A percentile compares a stretch with the other conserved stretches of the same genome.
Conservation (phyloP, 2,113 vertebrate species). For the Pluvianellus socialis region DNA sequence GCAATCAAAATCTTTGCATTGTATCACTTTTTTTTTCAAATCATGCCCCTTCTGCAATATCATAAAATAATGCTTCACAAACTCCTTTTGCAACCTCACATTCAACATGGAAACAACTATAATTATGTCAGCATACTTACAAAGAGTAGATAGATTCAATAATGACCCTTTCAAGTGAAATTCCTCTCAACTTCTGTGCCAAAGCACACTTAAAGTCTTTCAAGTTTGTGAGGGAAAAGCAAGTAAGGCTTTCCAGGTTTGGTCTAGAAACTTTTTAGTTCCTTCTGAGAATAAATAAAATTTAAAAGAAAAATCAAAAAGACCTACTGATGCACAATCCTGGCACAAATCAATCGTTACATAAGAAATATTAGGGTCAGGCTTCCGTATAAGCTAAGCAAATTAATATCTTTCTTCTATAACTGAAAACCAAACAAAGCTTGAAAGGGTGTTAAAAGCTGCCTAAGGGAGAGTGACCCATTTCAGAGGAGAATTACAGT, state of each 20-base stretch:
- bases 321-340: fast-evolving
- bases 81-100: background rate
- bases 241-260: background rate
- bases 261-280: background rate
- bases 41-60: background rate
- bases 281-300: background rate
- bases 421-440: background rate
- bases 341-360: background rate
- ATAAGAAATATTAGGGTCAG: background rate
- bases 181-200: background rate
- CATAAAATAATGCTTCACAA: background rate
- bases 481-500: background rate
- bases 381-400: background rate
- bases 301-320: background rate
- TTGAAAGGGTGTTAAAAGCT: background rate
- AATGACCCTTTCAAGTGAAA: background rate
- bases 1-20: background rate
- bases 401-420: background rate
- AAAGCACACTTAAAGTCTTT: background rate
- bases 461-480: background rate
- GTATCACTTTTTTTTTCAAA: background rate
- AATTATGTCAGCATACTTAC: fast-evolving
- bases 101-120: background rate
- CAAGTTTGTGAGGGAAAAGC: background rate
- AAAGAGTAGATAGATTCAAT: background rate